Evolutionary conservation across 2,797 vertebrate species (phyloP), one percentile per base, ranked within the genome.

Genomic region (Sus cebifrons): DNA sequence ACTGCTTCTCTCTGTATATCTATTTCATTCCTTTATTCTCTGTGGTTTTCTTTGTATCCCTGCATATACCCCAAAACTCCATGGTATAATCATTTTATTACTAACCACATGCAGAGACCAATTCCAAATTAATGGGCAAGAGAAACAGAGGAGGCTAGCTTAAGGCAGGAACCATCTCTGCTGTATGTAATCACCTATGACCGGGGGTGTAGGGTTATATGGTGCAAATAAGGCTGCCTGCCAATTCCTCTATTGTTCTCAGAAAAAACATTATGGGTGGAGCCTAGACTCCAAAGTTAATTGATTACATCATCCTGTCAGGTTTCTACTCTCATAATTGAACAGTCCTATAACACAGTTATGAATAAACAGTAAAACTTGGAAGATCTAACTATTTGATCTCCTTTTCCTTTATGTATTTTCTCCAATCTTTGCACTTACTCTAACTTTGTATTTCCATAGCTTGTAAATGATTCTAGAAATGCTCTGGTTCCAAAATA

Each of bases 101-200:
- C 68, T 88, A 83, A 70, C 52, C 91, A 75, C 92, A 94, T 20
- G 25, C 88, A 91, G 91, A 97, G 92, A 89, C 25, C 60, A 97
- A 96, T 96, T 96, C 74, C 74, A 95, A 90, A 96, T 97, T 84
- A 97, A 96, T 91, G 90, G n/a, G 68, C 36, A 92, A 75, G 74
- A 86, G 15, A 96, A 91, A 95, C n/a, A 85, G 86, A 93, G 65
- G 25, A 25, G 4, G 14, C 56, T 83, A 94, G 88, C 92, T 90
- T 92, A 86, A 96, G 68, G 91, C 78, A 91, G 44, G 36, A 90
- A 74, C 54, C 78, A 64, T 92, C 49, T 85, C 62, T 91, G 18
- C 36, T 95, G n/a, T 93, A 90, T 95, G 44, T 95, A 93, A 92
- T 95, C 82, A 90, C 87, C 74, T 96, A 32, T 97, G 86, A 83